Base-by-base conservation (phyloP, 2,797 vertebrate genomes). In the Arrhamphus sclerolepis region DNA sequence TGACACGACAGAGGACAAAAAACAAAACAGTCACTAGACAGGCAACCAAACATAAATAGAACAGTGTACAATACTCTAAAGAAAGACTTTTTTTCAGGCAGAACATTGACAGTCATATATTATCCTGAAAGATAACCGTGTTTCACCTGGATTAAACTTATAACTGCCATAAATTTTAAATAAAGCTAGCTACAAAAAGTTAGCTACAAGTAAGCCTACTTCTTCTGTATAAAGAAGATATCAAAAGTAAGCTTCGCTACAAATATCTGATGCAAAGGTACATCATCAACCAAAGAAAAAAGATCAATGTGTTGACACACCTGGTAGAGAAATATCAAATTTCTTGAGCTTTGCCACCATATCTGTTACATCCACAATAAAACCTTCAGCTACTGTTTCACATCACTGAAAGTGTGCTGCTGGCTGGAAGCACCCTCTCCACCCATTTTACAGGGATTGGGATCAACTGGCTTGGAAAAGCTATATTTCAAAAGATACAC, bases 391-490 rank as follows among this genome's bases (percentile, higher is more conserved):
- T 79, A 60, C 66, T 55, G 51, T 87, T 83, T 70, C 38, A 66
- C 56, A 75, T 70, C 65, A 76, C 65, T 48, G 13, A 59, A 38
- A 60, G 66, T 46, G 40, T 58, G 26, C 31, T 51, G 34, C 55
- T 67, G 46, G 19, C 34, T 11, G 0, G n/a, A n/a, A n/a, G n/a
- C 34, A 65, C 31, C 22, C 31, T 72, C 66, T 55, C 14, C 22
- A 71, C n/a, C 83, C 75, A 69, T 47, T 70, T 77, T 57, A 76
- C 66, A 46, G 68, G 60, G 42, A 64, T 61, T 78, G 57, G 72
- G 59, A 88, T 68, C 62, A 51, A 75, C 49, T 59, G 48, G 46
- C 56, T 69, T 57, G 20, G 44, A 14, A 38, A 63, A 74, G 62
- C 1, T 55, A 9, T 20, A 60, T 61, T 73, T 76, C 46, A 48